Base-by-base conservation (phyloP, 2,888 invertebrate genomes). In the Melinaea menophilus region DNA sequence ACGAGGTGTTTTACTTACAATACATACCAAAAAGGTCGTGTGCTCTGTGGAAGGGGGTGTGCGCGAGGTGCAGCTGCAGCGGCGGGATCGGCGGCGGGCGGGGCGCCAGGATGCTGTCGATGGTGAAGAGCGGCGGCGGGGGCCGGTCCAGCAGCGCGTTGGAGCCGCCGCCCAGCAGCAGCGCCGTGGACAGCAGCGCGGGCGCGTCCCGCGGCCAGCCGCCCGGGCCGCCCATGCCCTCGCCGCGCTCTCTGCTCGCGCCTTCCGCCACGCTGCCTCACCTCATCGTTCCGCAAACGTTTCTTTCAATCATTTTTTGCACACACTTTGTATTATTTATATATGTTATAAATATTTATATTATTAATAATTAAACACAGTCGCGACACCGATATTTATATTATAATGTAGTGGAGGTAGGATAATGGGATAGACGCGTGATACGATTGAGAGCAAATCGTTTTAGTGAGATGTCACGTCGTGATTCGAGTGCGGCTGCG, bases 51-150 rank as follows among this genome's bases (percentile, higher is more conserved):
- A 94, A 94, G 31, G 75, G 94, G 88, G 76, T 92, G 91, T 77
- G 94, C 88, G 88, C 82, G 70, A 95, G 88, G 71, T 89, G 90
- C 51, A 89, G 79, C 74, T 87, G 88, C 68, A 93, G 90, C 67
- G 92, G 93, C 51, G 92, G 92, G 64, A 92, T 86, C 60, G 92
- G 90, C 56, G 92, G 92, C 70, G 94, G 93, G 64, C 94, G 90
- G 60, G 95, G 95, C 57, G 95, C 95, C 81, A 96, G 89, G 75
- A 96, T 96, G 86, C 96, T 96, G 86, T 96, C 96, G 78, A 96
- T 96, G 74, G 96, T 96, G 84, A 96, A 96, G 68, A 96, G 91
- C 88, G 76, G 93, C 88, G 86, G 83, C 72, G 85, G 80, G 86
- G 90, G 86, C 74, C 90, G 75, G 88, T 90, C 76, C 74, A 90